phyloP scores from a whole-genome alignment of 2,888 invertebrate species.

The Altica lythri region DNA sequence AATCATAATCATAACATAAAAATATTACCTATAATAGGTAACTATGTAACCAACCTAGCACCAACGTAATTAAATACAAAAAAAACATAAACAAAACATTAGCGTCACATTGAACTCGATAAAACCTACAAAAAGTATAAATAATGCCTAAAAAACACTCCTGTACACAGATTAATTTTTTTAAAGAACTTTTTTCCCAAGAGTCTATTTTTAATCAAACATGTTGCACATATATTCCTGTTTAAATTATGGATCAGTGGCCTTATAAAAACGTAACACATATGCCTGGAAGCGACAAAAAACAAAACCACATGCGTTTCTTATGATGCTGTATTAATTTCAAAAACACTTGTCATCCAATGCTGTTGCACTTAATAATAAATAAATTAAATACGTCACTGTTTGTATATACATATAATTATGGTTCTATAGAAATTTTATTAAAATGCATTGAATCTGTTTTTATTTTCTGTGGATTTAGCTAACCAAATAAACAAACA shows the following conservation, averaged over 20 bases:
- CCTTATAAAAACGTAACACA: slow-evolving; percentile 45
- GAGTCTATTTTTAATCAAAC: slow-evolving; percentile 38
- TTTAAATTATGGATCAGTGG: slow-evolving; percentile 47
- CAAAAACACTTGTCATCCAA: slow-evolving; percentile 43
- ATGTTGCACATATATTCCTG: slow-evolving; percentile 35
- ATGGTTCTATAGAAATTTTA: too few relatives aligned
- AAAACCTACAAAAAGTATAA: slow-evolving; percentile 25
- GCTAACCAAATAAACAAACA: too few relatives aligned
- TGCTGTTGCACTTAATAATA: slow-evolving; percentile 28
- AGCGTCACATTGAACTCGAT: slow-evolving; percentile 17
- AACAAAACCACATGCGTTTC: slow-evolving; percentile 45
- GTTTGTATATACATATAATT: too few relatives aligned
- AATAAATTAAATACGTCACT: too few relatives aligned
- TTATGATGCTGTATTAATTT: slow-evolving; percentile 41
- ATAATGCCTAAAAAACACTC: slow-evolving; percentile 26
- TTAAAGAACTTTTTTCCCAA: slow-evolving; percentile 36
- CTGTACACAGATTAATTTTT: slow-evolving; percentile 37
- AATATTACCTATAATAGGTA: too few relatives aligned
- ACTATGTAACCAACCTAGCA: slow-evolving; percentile 8
- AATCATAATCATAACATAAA: too few relatives aligned
- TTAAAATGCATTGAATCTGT: too few relatives aligned
- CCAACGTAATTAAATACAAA: neutral
- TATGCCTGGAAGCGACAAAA: slow-evolving; percentile 45
- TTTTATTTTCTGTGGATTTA: too few relatives aligned
- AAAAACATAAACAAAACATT: slow-evolving; percentile 34